These are phyloP conservation scores for Cottoperca gobio DNA, from an alignment of 2,797 vertebrate genomes.

Conservation along the genomic window DNA sequence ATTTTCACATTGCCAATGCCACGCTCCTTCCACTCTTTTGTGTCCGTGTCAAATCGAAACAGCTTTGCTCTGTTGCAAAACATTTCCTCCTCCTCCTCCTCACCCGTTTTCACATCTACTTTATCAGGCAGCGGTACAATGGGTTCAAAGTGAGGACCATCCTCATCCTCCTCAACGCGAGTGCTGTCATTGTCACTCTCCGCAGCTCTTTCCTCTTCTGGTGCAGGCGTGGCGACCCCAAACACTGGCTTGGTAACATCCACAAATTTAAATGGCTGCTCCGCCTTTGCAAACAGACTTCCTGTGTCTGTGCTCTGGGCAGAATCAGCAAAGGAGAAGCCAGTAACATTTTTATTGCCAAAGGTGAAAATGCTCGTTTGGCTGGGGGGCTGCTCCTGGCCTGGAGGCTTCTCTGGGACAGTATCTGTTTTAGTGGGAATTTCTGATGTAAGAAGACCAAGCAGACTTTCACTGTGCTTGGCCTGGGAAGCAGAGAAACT, in stretches of 20 bases:
- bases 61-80: constrained; percentile 97
- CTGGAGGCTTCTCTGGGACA: constrained; percentile 76
- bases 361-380: constrained; percentile 89
- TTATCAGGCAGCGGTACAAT: constrained; percentile 98
- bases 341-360: constrained; percentile 83
- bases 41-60: constrained; percentile 93
- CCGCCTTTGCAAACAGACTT: constrained; percentile 82
- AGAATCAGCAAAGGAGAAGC: constrained; percentile 85
- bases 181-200: constrained; percentile 92
- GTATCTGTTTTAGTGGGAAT: constrained; percentile 87
- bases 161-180: constrained; percentile 94
- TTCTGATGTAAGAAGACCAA: constrained; percentile 94
- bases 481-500: constrained; percentile 91
- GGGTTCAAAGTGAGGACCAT: constrained; percentile 98
- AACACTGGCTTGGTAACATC: constrained; percentile 82
- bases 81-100: constrained; percentile 98
- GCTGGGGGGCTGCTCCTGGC: constrained; percentile 73
- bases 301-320: constrained; percentile 76
- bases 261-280: constrained; percentile 86
- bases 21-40: constrained; percentile 98
- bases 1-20: constrained; percentile 97
- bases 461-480: constrained; percentile 91
- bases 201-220: constrained; percentile 80
- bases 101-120: constrained; percentile 97
- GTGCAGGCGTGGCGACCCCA: constrained; percentile 64